Conservation (phyloP, 2,113 vertebrate genomes). For the Nycticryphes semicollaris region DNA sequence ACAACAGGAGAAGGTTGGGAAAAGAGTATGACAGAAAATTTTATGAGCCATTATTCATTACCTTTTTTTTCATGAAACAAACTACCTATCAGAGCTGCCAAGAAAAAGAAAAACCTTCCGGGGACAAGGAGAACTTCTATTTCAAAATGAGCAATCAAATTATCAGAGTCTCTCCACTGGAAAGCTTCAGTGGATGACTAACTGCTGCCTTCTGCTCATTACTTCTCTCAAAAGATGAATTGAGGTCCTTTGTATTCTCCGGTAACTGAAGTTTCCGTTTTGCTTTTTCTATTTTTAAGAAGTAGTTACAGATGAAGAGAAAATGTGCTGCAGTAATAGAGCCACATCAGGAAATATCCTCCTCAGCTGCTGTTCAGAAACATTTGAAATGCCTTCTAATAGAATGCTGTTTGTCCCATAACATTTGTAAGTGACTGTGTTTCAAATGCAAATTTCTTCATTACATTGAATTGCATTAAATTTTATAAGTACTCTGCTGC, state of each 20-base stretch:
- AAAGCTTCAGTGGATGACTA: constrained; percentile 68
- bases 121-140: constrained; percentile 56
- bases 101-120: constrained; percentile 54
- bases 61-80: constrained; percentile 11
- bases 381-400: constrained; percentile 65
- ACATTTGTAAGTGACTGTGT: constrained; percentile 62
- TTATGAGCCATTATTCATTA: constrained; percentile 21
- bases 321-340: constrained; percentile 64
- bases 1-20: not conserved
- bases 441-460: constrained; percentile 76
- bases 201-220: constrained; percentile 70
- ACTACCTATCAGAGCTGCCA: constrained; percentile 55
- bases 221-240: constrained; percentile 70
- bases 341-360: constrained; percentile 66
- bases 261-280: constrained; percentile 69
- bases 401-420: constrained; percentile 65
- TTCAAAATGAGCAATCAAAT: constrained; percentile 71
- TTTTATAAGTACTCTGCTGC: constrained; percentile 60
- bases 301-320: constrained; percentile 72
- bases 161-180: constrained; percentile 62
- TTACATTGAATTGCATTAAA: constrained; percentile 72
- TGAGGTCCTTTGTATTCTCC: constrained; percentile 59
- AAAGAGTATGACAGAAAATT: not conserved
- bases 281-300: constrained; percentile 73
- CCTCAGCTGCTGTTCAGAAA: constrained; percentile 59